Evolutionary conservation across 2,888 invertebrate genomes (phyloP).

Genomic region (Cosmia pyralina): DNA sequence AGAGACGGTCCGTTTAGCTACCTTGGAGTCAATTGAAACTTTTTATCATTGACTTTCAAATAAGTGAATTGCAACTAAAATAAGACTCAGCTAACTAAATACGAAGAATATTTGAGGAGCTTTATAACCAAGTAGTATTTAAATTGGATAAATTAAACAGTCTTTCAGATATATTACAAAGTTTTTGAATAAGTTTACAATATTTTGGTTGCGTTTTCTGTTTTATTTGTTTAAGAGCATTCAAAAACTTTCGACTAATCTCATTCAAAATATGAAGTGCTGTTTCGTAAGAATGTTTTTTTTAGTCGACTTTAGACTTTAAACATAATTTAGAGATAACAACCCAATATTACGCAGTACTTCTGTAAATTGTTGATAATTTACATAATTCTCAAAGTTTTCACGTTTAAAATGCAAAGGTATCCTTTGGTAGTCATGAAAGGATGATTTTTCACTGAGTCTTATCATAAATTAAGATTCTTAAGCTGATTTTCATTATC

Average conservation of each 20-base stretch:
- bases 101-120: constrained; percentile 36
- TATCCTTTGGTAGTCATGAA: constrained; percentile 46
- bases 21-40: constrained; percentile 52
- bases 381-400: constrained; percentile 45
- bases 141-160: constrained; percentile 36
- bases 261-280: constrained; percentile 1
- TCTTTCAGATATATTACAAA: constrained; percentile 43
- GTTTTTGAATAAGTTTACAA: constrained; percentile 45
- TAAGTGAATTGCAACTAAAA: constrained; percentile 53
- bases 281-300: not conserved
- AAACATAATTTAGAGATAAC: not conserved
- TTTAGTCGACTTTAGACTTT: not conserved
- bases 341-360: constrained; percentile 9
- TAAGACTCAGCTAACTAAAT: constrained; percentile 45
- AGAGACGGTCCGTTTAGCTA: constrained; percentile 38
- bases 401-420: constrained; percentile 47
- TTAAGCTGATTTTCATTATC: constrained; percentile 41
- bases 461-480: constrained; percentile 58
- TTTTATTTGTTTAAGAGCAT: not conserved
- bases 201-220: constrained; percentile 30
- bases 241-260: constrained; percentile 31
- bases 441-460: constrained; percentile 53
- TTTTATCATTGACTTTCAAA: constrained; percentile 62
- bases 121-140: constrained; percentile 36
- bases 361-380: constrained; percentile 26